Evolutionary conservation across 2,888 invertebrate species (phyloP).

Genomic region (Agriopis marginaria): DNA sequence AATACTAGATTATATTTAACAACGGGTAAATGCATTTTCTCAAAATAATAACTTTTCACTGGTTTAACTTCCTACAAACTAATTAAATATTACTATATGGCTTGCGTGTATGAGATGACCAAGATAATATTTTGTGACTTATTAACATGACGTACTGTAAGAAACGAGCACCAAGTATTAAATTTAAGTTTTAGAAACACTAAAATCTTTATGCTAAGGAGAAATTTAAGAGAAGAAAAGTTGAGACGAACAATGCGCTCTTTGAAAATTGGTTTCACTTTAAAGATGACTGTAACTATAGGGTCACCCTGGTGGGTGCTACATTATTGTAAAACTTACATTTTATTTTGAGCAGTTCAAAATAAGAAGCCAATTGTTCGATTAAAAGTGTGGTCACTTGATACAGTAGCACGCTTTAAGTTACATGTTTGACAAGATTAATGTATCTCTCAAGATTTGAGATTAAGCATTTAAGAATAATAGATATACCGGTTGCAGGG

Average conservation of each 20-base stretch:
- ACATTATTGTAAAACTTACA: conserved; percentile 5
- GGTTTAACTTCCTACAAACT: conserved; percentile 39
- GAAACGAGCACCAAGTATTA: conserved; percentile 68
- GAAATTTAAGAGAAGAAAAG: conserved; percentile 17
- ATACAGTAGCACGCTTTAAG: conserved; percentile 63
- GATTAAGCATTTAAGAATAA: conserved; percentile 21
- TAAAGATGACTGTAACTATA: background rate
- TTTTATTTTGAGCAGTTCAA: conserved; percentile 19
- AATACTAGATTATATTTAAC: conserved; percentile 62
- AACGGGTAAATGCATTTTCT: conserved; percentile 78
- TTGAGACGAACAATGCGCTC: background rate
- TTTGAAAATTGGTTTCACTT: too few relatives aligned
- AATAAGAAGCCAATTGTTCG: conserved; percentile 4
- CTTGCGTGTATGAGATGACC: conserved; percentile 26
- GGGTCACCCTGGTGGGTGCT: background rate
- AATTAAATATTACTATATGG: conserved; percentile 30
- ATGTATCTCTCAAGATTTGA: conserved; percentile 14
- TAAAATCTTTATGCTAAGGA: conserved; percentile 21
- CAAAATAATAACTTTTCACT: conserved; percentile 68
- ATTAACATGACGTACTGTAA: conserved; percentile 64
- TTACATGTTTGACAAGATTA: conserved; percentile 16
- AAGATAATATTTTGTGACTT: conserved; percentile 40
- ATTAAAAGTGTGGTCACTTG: conserved; percentile 60
- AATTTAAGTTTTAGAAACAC: conserved; percentile 29
- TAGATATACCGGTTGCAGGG: conserved; percentile 33